Evolutionary conservation across 92 coral and sea anemone genomes (phyloP).

Genomic region (Montipora capitata): DNA sequence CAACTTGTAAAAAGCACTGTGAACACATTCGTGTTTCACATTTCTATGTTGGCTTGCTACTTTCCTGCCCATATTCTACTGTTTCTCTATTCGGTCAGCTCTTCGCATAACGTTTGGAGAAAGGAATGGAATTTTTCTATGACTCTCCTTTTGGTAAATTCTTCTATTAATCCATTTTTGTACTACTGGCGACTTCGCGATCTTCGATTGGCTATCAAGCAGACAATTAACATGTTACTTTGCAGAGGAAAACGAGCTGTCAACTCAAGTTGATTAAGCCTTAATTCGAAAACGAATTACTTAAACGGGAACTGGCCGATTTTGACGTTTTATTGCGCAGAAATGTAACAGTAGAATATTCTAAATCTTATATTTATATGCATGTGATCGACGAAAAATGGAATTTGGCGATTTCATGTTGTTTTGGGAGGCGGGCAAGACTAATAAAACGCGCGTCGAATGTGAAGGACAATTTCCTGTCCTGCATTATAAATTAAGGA

Average conservation of each 20-base stretch:
- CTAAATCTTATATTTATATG: no score
- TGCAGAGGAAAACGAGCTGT: background rate
- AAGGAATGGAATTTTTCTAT: slow-evolving; percentile 17
- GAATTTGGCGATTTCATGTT: no score
- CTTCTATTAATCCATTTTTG: slow-evolving; percentile 39
- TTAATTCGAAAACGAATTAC: no score
- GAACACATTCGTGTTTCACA: slow-evolving; percentile 20
- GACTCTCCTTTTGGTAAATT: slow-evolving; percentile 20
- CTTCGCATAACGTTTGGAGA: background rate
- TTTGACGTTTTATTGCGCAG: no score
- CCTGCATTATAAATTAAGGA: no score
- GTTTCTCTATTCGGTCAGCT: background rate
- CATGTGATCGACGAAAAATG: no score
- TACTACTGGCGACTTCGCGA: slow-evolving; percentile 35
- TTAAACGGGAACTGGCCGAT: no score
- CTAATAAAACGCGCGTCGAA: no score
- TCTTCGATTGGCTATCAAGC: slow-evolving; percentile 12
- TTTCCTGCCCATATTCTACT: slow-evolving; percentile 13
- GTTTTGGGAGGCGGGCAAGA: no score
- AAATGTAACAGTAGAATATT: no score
- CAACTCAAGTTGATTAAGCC: no score
- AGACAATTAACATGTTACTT: background rate
- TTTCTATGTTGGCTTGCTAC: slow-evolving; percentile 17
- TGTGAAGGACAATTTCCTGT: no score
- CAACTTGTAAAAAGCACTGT: background rate